Evolutionary conservation across 2,797 vertebrate genomes (phyloP).

Genomic region (Bucorvus abyssinicus): DNA sequence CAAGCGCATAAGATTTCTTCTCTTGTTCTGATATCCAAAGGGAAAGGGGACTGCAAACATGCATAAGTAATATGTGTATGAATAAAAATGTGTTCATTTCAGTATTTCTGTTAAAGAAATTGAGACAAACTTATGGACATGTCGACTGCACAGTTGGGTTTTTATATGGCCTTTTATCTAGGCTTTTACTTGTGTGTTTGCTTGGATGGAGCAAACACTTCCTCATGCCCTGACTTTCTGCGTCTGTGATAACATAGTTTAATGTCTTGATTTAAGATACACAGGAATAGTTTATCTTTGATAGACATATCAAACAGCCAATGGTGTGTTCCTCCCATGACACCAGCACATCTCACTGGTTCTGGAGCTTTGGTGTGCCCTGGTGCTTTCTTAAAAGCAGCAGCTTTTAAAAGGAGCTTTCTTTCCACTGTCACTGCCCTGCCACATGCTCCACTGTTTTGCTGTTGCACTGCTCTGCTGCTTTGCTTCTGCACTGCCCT

Average conservation of each 20-base stretch:
- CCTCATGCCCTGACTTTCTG: not conserved
- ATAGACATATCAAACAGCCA: too few relatives aligned
- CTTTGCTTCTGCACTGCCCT: too few relatives aligned
- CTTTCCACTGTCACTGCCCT: too few relatives aligned
- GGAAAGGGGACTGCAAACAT: not conserved
- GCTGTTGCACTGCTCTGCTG: too few relatives aligned
- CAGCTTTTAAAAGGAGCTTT: too few relatives aligned
- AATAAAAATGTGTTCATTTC: not conserved
- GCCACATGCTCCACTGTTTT: too few relatives aligned
- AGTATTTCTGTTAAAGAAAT: not conserved
- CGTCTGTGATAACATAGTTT: not conserved
- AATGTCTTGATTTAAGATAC: too few relatives aligned
- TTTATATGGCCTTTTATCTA: not conserved
- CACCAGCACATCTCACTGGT: too few relatives aligned
- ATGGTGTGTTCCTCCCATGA: too few relatives aligned
- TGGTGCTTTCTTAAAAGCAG: too few relatives aligned
- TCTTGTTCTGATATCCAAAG: not conserved
- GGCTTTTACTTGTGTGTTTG: not conserved
- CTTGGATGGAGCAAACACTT: not conserved
- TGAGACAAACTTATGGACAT: not conserved
- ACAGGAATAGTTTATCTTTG: too few relatives aligned
- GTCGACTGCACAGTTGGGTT: not conserved
- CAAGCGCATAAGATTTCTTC: not conserved
- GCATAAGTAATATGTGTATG: not conserved
- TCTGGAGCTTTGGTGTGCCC: too few relatives aligned